Conservation (phyloP, 2,113 vertebrate genomes). For the Oncorhynchus nerka region DNA sequence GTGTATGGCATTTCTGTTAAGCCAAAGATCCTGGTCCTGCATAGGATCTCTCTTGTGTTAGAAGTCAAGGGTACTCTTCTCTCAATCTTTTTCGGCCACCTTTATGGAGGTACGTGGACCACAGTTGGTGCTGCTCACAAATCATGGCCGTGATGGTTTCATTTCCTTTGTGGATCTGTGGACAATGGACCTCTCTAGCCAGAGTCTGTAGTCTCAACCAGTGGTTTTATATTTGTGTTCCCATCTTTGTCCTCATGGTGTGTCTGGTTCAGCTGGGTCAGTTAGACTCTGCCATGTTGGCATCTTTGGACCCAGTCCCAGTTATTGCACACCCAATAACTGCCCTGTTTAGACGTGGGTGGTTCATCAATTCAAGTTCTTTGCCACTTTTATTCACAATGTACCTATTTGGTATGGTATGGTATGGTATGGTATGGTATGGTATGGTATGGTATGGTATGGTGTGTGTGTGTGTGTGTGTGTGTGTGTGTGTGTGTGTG, state of each 20-base stretch:
- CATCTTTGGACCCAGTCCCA: no score
- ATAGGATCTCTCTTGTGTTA: not conserved
- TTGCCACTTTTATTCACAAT: conserved; percentile 6
- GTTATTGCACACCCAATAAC: conserved; percentile 37
- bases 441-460: no score
- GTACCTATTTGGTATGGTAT: not conserved
- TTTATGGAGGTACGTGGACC: conserved; percentile 11
- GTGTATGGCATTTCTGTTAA: no score
- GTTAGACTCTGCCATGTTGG: not conserved
- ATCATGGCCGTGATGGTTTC: conserved; percentile 29
- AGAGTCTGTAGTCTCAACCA: no score
- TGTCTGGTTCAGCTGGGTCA: no score
- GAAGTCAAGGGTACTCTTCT: not conserved
- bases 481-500: no score
- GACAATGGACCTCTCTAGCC: conserved; percentile 8
- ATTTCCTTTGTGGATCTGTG: conserved; percentile 32
- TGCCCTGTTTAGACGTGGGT: conserved; percentile 33
- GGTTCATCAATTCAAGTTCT: not conserved
- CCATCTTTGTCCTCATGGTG: not conserved
- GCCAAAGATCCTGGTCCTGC: no score
- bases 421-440: no score
- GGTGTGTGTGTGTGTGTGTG: no score
- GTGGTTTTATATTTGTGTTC: no score
- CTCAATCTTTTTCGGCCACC: not conserved
- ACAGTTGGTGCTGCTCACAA: conserved; percentile 26